These are phyloP conservation scores for Proteles cristata DNA, from an alignment of 2,113 vertebrate species.

Conservation along the genomic window DNA sequence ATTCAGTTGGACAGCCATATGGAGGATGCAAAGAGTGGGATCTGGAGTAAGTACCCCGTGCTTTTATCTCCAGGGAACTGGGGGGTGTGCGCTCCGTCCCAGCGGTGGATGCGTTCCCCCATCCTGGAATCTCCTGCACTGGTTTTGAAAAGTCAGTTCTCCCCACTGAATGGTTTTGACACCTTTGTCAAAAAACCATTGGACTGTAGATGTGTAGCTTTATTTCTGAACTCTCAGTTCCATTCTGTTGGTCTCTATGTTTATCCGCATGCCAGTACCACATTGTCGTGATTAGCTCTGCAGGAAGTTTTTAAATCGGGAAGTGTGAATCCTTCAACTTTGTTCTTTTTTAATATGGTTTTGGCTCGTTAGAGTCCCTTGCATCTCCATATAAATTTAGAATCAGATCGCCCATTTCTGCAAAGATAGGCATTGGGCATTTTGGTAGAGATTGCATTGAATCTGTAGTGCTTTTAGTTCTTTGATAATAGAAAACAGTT, in stretches of 20 bases:
- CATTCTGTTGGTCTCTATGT: background rate
- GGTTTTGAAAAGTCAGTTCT: background rate
- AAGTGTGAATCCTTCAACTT: background rate
- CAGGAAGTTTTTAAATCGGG: background rate
- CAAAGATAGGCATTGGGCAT: background rate
- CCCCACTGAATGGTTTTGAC: background rate
- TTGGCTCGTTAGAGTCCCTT: background rate
- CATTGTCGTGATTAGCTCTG: background rate
- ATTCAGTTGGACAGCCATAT: background rate
- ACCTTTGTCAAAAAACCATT: background rate
- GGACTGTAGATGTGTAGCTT: background rate
- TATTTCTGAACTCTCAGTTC: background rate
- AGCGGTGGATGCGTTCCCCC: background rate
- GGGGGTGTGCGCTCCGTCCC: background rate
- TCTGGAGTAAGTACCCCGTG: background rate
- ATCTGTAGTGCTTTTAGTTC: background rate
- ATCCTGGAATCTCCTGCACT: background rate
- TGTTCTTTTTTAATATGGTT: background rate
- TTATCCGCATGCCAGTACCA: background rate
- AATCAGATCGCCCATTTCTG: background rate
- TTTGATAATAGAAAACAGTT: background rate
- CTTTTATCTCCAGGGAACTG: background rate
- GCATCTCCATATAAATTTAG: background rate
- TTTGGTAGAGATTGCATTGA: background rate
- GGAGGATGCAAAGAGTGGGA: background rate